Conservation (phyloP, 2,113 vertebrate genomes). For the Lamprologus tigripictilis region DNA sequence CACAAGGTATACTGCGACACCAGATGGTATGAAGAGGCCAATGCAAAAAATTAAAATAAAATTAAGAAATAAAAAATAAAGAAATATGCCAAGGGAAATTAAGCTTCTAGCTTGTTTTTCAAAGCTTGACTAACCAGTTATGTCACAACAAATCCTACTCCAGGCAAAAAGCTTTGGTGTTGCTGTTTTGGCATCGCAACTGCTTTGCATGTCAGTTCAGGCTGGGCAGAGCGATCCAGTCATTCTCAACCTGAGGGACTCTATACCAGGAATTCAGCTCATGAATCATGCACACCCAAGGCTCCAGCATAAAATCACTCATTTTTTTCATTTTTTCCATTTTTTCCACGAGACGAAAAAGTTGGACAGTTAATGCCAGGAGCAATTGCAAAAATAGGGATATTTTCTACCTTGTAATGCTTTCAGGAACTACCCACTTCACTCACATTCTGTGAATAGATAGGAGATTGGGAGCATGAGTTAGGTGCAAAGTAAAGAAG, state of each 20-base stretch:
- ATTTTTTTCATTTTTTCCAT: constrained; percentile 18
- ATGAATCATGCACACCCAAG: constrained; percentile 46
- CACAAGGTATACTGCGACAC: not conserved
- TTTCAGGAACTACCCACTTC: constrained; percentile 11
- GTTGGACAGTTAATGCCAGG: constrained; percentile 28
- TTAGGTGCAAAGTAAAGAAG: not conserved
- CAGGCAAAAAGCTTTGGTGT: constrained; percentile 22
- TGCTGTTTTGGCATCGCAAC: constrained; percentile 8
- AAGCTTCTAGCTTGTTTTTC: constrained; percentile 32
- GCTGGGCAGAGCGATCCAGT: constrained; percentile 18
- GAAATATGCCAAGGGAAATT: constrained; percentile 31
- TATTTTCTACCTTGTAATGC: constrained; percentile 14
- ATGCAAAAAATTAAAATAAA: not conserved
- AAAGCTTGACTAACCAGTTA: constrained; percentile 54
- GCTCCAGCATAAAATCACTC: constrained; percentile 20
- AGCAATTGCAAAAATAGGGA: not conserved
- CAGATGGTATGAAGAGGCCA: not conserved
- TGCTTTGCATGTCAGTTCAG: constrained; percentile 34
- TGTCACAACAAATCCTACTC: constrained; percentile 43
- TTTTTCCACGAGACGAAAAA: constrained; percentile 11
- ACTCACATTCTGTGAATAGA: constrained; percentile 14
- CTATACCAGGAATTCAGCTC: constrained; percentile 11
- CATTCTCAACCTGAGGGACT: constrained; percentile 33
- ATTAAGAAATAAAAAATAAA: not conserved
- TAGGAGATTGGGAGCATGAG: not conserved